Conservation (phyloP, 2,888 invertebrate species). For the Macrostomum cliftonense region DNA sequence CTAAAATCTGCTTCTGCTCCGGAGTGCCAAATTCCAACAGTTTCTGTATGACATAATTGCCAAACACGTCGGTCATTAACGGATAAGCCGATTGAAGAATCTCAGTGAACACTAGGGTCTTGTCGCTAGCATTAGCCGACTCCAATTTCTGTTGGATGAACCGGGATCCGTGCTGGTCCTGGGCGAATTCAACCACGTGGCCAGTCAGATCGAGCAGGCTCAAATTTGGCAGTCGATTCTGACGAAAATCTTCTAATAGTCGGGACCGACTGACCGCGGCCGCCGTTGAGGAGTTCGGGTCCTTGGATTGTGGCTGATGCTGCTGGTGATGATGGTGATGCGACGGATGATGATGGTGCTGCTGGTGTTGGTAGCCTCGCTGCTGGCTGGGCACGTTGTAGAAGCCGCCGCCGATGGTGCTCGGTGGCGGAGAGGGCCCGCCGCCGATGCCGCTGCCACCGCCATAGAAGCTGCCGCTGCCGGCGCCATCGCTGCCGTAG, state of each 20-base stretch:
- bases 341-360: too few species aligned
- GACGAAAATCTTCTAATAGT: slow-evolving; percentile 72
- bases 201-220: slow-evolving; percentile 73
- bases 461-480: too few species aligned
- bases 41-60: slow-evolving; percentile 49
- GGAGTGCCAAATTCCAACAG: slow-evolving; percentile 96
- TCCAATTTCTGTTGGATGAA: slow-evolving; percentile 99
- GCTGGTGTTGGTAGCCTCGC: too few species aligned
- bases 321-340: too few species aligned
- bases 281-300: too few species aligned
- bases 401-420: too few species aligned
- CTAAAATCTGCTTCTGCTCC: slow-evolving; percentile 84
- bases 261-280: slow-evolving; percentile 35
- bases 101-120: slow-evolving; percentile 92
- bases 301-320: too few species aligned
- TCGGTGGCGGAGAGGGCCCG: too few species aligned
- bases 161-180: slow-evolving; percentile 88
- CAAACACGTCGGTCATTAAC: slow-evolving; percentile 98
- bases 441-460: too few species aligned
- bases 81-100: slow-evolving; percentile 81
- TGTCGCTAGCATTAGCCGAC: slow-evolving; percentile 79
- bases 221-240: slow-evolving; percentile 42
- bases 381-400: too few species aligned
- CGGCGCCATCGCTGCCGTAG: too few species aligned
- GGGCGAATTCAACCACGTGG: slow-evolving; percentile 80